Evolutionary conservation across 2,113 vertebrate genomes (phyloP).

Genomic region (Muntiacus muntjak): DNA sequence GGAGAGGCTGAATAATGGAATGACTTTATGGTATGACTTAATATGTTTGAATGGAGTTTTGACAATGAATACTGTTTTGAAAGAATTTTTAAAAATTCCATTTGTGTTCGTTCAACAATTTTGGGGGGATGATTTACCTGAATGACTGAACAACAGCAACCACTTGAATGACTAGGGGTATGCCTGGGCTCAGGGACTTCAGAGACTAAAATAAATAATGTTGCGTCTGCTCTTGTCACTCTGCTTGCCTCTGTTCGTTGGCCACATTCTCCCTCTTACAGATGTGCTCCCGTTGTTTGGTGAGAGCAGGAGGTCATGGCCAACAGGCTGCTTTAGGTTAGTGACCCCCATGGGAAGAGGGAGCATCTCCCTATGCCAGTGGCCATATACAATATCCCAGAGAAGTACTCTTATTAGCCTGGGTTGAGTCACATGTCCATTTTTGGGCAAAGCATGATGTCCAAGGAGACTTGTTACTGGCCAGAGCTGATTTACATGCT

Average conservation of each 20-base stretch:
- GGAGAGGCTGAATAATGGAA: not conserved
- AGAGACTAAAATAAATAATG: not conserved
- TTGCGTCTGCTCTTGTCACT: not conserved
- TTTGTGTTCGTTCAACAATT: not conserved
- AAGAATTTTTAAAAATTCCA: not conserved
- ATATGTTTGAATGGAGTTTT: not conserved
- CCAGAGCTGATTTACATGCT: not conserved
- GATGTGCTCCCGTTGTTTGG: not conserved
- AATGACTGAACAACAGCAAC: not conserved
- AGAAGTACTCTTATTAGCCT: not conserved
- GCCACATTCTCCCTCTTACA: not conserved
- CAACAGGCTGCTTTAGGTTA: not conserved
- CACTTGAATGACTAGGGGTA: not conserved
- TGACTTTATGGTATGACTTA: not conserved
- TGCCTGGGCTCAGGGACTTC: not conserved
- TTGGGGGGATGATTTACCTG: not conserved
- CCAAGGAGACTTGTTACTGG: not conserved
- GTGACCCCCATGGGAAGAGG: not conserved
- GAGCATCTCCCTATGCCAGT: not conserved
- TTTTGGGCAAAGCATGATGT: not conserved
- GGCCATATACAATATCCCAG: not conserved
- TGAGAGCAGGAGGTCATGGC: not conserved
- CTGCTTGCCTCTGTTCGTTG: not conserved
- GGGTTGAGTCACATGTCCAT: not conserved
- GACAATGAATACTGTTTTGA: not conserved